Percentiles rank a stretch among this genome's conserved stretches.
These are phyloP conservation scores for Drosophila testacea DNA, from an alignment of 2,888 invertebrate species.

Conservation along the genomic window DNA sequence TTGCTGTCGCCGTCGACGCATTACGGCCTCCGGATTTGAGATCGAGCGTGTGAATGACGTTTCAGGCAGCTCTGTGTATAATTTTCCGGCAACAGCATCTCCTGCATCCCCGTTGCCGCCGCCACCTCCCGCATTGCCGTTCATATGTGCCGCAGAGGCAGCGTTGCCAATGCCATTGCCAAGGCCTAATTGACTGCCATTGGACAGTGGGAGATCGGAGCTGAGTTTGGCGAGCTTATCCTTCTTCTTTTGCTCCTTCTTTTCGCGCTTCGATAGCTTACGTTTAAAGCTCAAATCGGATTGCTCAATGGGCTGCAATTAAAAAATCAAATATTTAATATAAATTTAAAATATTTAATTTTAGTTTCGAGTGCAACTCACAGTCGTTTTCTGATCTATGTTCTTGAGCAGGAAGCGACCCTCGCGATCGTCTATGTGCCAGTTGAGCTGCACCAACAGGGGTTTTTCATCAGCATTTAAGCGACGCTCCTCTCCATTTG, in stretches of 20 bases:
- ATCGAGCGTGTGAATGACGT: slow-evolving; percentile 99
- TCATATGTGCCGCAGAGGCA: slow-evolving; percentile 78
- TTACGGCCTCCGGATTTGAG: slow-evolving; percentile 99
- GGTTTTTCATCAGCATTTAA: slow-evolving; percentile 97
- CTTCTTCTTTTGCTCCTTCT: slow-evolving; percentile 98
- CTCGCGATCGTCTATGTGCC: slow-evolving; percentile 99
- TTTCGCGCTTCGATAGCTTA: slow-evolving; percentile 98
- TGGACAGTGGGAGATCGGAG: slow-evolving; percentile 85
- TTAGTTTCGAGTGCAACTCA: slow-evolving; percentile 42
- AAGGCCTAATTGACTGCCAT: slow-evolving; percentile 65
- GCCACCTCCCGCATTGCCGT: slow-evolving; percentile 82
- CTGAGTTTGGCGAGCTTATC: slow-evolving; percentile 93
- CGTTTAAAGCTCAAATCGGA: slow-evolving; percentile 94
- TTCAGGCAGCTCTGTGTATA: slow-evolving; percentile 98
- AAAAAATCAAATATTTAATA: neutral
- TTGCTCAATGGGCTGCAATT: slow-evolving; percentile 88
- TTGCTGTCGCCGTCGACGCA: slow-evolving; percentile 97
- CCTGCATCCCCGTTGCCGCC: slow-evolving; percentile 67
- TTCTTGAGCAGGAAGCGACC: slow-evolving; percentile 97
- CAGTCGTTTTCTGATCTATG: slow-evolving; percentile 92
- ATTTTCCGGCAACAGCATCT: slow-evolving; percentile 93
- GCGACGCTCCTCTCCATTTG: slow-evolving; percentile 94
- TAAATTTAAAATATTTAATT: neutral
- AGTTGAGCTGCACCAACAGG: slow-evolving; percentile 97
- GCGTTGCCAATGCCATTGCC: slow-evolving; percentile 52